Evolutionary conservation across 2,797 vertebrate genomes (phyloP).

Genomic region (Myotis daubentonii): DNA sequence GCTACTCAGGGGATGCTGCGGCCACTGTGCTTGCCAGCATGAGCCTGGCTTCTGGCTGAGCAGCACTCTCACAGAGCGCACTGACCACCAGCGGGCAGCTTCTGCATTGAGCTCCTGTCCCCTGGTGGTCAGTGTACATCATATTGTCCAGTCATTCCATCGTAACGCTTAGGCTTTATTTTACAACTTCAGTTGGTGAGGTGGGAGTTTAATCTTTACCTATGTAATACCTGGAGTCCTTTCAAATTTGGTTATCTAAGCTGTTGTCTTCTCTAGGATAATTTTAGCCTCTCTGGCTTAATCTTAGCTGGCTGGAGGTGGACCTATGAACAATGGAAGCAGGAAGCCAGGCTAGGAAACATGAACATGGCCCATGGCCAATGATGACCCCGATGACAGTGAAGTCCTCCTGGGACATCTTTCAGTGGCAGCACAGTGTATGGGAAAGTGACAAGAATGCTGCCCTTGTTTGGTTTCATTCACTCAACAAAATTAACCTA

Average conservation of each 20-base stretch:
- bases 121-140: too few species aligned
- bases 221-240: background rate
- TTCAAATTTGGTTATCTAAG: slow-evolving; percentile 14
- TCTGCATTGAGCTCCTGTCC: too few species aligned
- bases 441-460: background rate
- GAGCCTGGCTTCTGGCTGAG: too few species aligned
- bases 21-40: too few species aligned
- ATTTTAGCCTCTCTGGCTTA: slow-evolving; percentile 48
- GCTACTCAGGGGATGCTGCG: too few species aligned
- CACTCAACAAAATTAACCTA: slow-evolving; percentile 4
- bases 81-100: too few species aligned
- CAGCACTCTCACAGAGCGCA: too few species aligned
- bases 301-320: background rate
- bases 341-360: background rate
- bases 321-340: background rate
- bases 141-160: too few species aligned
- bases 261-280: background rate
- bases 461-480: background rate
- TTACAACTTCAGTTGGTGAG: background rate
- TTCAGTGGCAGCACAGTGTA: background rate
- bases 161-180: background rate
- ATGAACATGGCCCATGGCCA: background rate
- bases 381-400: background rate
- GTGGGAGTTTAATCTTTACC: background rate
- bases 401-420: background rate